Evolutionary conservation across 2,113 vertebrate genomes (phyloP).

Genomic region (Rhineura floridana): DNA sequence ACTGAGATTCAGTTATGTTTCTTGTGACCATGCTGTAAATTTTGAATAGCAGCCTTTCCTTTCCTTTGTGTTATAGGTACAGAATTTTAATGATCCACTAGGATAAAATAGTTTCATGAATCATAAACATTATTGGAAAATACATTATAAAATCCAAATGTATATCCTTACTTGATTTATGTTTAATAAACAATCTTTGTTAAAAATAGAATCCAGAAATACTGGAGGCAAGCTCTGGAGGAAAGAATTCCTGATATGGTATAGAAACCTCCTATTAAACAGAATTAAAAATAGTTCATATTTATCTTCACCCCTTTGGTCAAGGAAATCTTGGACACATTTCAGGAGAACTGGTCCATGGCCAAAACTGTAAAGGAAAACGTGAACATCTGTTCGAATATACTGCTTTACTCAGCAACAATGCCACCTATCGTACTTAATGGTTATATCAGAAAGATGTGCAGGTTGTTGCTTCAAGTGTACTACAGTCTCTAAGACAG

Average conservation of each 20-base stretch:
- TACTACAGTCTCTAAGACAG: background rate
- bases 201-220: slow-evolving; percentile 22
- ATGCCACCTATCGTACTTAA: slow-evolving; percentile 12
- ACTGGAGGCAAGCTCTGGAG: background rate
- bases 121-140: slow-evolving; percentile 14
- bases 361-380: slow-evolving; percentile 22
- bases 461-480: background rate
- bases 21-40: background rate
- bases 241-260: slow-evolving; percentile 32
- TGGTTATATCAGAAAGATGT: background rate
- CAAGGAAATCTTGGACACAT: slow-evolving; percentile 35
- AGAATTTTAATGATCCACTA: background rate
- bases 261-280: slow-evolving; percentile 33
- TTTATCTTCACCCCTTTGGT: slow-evolving; percentile 25
- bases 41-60: background rate
- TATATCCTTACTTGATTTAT: background rate
- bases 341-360: slow-evolving; percentile 8
- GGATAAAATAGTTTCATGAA: slow-evolving; percentile 9
- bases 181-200: background rate
- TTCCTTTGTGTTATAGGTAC: background rate
- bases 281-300: slow-evolving; percentile 37
- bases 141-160: background rate
- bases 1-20: background rate
- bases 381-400: slow-evolving; percentile 27
- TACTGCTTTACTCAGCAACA: slow-evolving; percentile 16